Conservation (phyloP, 2,888 invertebrate genomes). For the Saturnia pavonia region DNA sequence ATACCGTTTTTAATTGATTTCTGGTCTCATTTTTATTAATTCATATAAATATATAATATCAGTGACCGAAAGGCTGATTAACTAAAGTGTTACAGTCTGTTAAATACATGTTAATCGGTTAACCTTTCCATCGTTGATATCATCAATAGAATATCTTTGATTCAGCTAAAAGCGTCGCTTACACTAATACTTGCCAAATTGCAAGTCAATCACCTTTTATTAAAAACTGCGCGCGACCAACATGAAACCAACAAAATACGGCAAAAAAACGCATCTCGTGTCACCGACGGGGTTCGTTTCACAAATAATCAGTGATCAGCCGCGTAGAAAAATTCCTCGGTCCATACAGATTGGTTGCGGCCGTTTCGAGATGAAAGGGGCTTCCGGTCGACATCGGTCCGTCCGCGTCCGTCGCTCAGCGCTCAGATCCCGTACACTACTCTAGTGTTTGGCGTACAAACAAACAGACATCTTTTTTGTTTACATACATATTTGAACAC, state of each 20-base stretch:
- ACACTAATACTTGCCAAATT: constrained; percentile 19
- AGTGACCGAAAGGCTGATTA: too few species aligned
- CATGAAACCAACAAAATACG: constrained; percentile 52
- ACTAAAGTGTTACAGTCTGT: too few species aligned
- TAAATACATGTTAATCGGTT: too few species aligned
- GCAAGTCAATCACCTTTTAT: constrained; percentile 23
- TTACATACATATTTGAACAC: constrained; percentile 48
- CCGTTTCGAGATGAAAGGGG: constrained; percentile 74
- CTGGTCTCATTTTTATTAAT: too few species aligned
- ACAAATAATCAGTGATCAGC: constrained; percentile 72
- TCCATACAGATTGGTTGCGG: constrained; percentile 71
- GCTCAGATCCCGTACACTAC: constrained; percentile 26
- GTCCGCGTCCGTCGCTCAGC: constrained; percentile 47
- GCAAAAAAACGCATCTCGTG: constrained; percentile 68
- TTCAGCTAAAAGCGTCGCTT: background rate
- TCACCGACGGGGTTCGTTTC: constrained; percentile 48
- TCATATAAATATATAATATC: too few species aligned
- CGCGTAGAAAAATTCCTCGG: constrained; percentile 74
- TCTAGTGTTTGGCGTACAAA: constrained; percentile 48
- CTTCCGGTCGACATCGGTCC: constrained; percentile 76
- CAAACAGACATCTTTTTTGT: constrained; percentile 54
- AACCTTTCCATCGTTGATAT: too few species aligned
- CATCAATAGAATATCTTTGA: background rate
- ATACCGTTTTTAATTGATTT: too few species aligned
- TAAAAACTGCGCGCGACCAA: constrained; percentile 44